Evolutionary conservation across 2,888 invertebrate genomes (phyloP).

Genomic region (Plagodis dolabraria): DNA sequence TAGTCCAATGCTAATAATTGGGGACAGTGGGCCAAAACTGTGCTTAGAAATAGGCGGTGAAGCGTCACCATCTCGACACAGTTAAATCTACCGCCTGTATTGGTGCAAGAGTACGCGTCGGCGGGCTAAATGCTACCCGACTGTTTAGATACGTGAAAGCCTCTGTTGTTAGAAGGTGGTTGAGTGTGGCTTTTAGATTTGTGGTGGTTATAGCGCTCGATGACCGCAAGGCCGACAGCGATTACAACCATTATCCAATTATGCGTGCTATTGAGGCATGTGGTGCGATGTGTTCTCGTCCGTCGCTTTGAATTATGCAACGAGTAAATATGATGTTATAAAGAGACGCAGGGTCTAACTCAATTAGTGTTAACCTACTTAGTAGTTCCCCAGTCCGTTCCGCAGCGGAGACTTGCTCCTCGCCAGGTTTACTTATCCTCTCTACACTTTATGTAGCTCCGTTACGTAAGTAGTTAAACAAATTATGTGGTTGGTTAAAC

Average conservation of each 20-base stretch:
- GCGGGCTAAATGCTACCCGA: constrained; percentile 25
- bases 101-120: constrained; percentile 46
- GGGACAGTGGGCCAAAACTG: constrained; percentile 76
- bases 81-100: constrained; percentile 44
- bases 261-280: constrained; percentile 65
- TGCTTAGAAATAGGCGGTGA: constrained; percentile 50
- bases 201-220: constrained; percentile 39
- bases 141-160: constrained; percentile 33
- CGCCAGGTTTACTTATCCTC: constrained; percentile 8
- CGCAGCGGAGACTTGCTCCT: constrained; percentile 1
- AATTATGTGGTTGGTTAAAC: constrained; percentile 1
- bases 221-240: constrained; percentile 68
- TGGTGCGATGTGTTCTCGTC: constrained; percentile 53
- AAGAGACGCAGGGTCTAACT: constrained; percentile 31
- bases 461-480: constrained; percentile 6
- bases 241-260: constrained; percentile 79
- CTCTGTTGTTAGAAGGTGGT: constrained; percentile 11
- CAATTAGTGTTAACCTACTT: constrained; percentile 36
- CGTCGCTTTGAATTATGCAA: constrained; percentile 47
- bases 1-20: constrained; percentile 78
- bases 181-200: constrained; percentile 17
- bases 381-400: constrained; percentile 16
- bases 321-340: constrained; percentile 40
- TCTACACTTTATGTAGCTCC: constrained; percentile 7
- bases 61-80: constrained; percentile 31